Percentiles rank a stretch among this genome's conserved stretches.
phyloP scores from a whole-genome alignment of 2,888 invertebrate genomes.

The Chloromyia formosa region DNA sequence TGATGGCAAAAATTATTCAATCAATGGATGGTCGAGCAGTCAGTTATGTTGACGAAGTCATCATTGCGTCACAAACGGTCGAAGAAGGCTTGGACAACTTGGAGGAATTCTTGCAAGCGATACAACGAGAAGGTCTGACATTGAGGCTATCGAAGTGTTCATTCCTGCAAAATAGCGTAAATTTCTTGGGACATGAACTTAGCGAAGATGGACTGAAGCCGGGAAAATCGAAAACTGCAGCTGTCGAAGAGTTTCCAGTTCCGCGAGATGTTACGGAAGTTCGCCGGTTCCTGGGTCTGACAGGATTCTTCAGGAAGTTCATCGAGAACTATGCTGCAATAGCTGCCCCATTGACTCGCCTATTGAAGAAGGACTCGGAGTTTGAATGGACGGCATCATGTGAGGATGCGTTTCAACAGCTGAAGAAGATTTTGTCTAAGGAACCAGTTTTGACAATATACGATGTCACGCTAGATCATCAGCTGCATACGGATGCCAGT shows the following conservation, averaged over 20 bases:
- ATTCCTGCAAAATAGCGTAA: background rate
- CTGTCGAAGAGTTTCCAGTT: background rate
- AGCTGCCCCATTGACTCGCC: background rate
- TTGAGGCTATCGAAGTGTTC: background rate
- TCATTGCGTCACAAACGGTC: background rate
- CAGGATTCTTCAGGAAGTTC: background rate
- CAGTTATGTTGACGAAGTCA: background rate
- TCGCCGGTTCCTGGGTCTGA: background rate
- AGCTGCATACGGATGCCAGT: too few relatives aligned
- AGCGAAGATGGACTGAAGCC: background rate
- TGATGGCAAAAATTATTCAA: conserved; percentile 36
- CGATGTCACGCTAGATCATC: too few relatives aligned
- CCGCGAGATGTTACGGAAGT: background rate
- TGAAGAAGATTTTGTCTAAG: too few relatives aligned
- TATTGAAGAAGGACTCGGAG: too few relatives aligned
- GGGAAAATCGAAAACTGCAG: too few relatives aligned
- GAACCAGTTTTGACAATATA: too few relatives aligned
- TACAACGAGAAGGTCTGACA: background rate
- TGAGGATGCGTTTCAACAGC: too few relatives aligned
- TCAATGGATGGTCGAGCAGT: background rate
- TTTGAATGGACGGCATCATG: too few relatives aligned
- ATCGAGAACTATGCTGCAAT: background rate
- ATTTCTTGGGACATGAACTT: background rate
- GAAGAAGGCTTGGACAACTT: background rate
- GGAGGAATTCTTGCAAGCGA: background rate